Conservation (phyloP, 1,140 invertebrate species). For the Drosophila erecta region DNA sequence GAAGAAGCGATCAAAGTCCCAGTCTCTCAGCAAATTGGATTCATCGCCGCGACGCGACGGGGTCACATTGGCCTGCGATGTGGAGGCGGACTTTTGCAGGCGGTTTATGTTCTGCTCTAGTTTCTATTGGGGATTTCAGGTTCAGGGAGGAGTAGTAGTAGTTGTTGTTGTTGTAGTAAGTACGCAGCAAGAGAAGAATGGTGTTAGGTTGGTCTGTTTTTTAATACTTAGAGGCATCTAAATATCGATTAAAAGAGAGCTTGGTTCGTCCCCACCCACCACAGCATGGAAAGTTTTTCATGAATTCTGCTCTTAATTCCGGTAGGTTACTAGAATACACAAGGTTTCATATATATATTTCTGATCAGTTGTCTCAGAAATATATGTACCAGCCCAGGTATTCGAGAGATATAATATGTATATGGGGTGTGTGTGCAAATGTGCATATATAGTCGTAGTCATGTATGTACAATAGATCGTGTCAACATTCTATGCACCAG, state of each 20-base stretch:
- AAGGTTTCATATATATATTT: background rate
- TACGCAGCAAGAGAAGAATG: constrained; percentile 79
- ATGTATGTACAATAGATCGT: constrained; percentile 47
- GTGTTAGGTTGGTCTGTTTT: constrained; percentile 44
- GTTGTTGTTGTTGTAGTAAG: constrained; percentile 48
- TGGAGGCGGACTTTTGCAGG: constrained; percentile 83
- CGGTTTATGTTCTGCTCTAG: constrained; percentile 79
- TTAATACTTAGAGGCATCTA: constrained; percentile 56
- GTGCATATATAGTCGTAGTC: constrained; percentile 44
- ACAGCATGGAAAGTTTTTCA: constrained; percentile 79
- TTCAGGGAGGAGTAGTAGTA: constrained; percentile 45
- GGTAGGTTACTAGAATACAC: constrained; percentile 19
- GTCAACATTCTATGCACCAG: constrained; percentile 65
- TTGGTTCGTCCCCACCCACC: constrained; percentile 32
- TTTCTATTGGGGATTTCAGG: constrained; percentile 60
- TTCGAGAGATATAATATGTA: constrained; percentile 9
- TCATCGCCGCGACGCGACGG: constrained; percentile 44
- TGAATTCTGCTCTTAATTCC: constrained; percentile 73
- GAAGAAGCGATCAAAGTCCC: constrained; percentile 93
- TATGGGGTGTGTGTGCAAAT: constrained; percentile 30
- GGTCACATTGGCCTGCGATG: constrained; percentile 71
- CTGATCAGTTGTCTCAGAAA: background rate
- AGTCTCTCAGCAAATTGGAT: constrained; percentile 89
- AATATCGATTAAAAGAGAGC: constrained; percentile 20
- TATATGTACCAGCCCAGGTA: background rate